These are phyloP conservation scores for Drosophila setifemur DNA, from an alignment of 1,140 invertebrate genomes.

Conservation along the genomic window DNA sequence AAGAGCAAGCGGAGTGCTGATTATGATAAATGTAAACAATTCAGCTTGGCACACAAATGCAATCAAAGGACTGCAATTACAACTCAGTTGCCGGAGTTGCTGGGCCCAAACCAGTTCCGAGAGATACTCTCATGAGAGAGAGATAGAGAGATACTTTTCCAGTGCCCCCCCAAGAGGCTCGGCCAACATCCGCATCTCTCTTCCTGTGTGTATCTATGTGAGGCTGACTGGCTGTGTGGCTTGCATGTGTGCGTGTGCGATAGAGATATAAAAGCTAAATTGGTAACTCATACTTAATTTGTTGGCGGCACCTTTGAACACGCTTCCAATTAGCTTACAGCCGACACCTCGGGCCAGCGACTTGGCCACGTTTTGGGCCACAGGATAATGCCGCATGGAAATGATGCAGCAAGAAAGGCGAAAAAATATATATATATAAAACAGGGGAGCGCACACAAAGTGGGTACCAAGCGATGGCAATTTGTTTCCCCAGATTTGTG, in stretches of 20 bases:
- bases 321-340: constrained; percentile 82
- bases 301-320: constrained; percentile 82
- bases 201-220: constrained; percentile 11
- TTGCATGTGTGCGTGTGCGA: constrained; percentile 54
- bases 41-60: constrained; percentile 74
- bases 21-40: constrained; percentile 80
- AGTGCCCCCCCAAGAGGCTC: constrained; percentile 48
- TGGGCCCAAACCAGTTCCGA: constrained; percentile 57
- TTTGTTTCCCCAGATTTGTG: constrained; percentile 59
- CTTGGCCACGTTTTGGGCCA: constrained; percentile 30
- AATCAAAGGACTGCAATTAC: constrained; percentile 78
- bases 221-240: constrained; percentile 21
- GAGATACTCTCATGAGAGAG: not conserved
- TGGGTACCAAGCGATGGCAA: constrained; percentile 51
- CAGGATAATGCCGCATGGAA: constrained; percentile 70
- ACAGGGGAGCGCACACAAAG: constrained; percentile 19
- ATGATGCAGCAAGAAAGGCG: constrained; percentile 60
- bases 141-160: constrained; percentile 2
- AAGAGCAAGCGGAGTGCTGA: constrained; percentile 43
- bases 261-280: constrained; percentile 83
- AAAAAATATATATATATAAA: not conserved
- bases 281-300: constrained; percentile 83
- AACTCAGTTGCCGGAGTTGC: constrained; percentile 36
- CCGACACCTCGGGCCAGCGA: constrained; percentile 76
- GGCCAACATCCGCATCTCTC: constrained; percentile 40